These are phyloP conservation scores for Seriola dumerili DNA, from an alignment of 2,113 vertebrate genomes.

Conservation along the genomic window DNA sequence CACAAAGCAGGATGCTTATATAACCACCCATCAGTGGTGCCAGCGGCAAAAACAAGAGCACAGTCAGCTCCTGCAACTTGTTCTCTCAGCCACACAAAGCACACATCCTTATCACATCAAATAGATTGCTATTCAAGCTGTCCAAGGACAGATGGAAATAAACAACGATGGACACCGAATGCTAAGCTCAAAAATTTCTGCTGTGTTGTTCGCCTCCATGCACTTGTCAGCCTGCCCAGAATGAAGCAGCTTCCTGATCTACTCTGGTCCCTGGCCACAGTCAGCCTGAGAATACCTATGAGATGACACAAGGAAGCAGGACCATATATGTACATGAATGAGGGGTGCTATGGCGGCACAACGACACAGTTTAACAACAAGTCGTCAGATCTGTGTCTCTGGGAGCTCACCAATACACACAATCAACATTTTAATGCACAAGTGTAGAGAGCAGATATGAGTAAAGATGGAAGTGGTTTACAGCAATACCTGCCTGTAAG, in stretches of 20 bases:
- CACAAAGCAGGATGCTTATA: conserved; percentile 75
- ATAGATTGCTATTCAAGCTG: conserved; percentile 41
- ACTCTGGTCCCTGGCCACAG: conserved; percentile 29
- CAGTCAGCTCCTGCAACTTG: conserved; percentile 55
- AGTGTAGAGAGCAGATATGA: neutral
- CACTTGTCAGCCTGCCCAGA: conserved; percentile 46
- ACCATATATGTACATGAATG: conserved; percentile 67
- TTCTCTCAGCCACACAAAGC: conserved; percentile 61
- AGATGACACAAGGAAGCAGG: conserved; percentile 36
- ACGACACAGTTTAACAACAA: conserved; percentile 21
- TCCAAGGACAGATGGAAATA: conserved; percentile 57
- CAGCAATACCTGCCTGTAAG: neutral
- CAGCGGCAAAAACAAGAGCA: conserved; percentile 70
- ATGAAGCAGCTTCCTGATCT: conserved; percentile 43
- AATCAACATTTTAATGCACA: conserved; percentile 18
- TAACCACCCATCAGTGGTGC: conserved; percentile 65
- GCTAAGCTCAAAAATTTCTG: conserved; percentile 27
- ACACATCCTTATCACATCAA: conserved; percentile 60
- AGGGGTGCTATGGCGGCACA: conserved; percentile 11
- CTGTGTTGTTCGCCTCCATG: conserved; percentile 9
- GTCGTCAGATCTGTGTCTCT: conserved; percentile 20
- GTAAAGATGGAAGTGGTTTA: neutral
- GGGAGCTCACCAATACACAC: conserved; percentile 9
- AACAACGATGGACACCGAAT: conserved; percentile 31
- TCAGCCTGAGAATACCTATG: conserved; percentile 43